Evolutionary conservation across 2,113 vertebrate genomes (phyloP), one percentile per base, ranked within the genome.

Genomic region (Platysteira castanea): DNA sequence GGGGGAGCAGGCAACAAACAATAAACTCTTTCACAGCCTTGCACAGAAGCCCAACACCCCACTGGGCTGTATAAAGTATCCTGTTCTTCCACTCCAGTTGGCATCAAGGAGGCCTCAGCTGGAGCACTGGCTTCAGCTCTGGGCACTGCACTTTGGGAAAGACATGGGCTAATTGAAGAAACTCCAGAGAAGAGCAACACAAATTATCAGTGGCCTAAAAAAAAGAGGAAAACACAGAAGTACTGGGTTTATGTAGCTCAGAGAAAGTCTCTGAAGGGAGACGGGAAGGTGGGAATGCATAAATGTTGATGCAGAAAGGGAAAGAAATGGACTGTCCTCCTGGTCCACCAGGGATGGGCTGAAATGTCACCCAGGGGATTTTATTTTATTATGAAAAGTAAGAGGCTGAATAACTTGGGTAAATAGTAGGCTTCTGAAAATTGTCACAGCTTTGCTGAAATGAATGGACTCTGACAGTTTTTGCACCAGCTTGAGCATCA

Each of bases 41-140:
- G 2, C 56, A 92, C 27, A 35, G 80, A 91, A 90, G 64, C 86
- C 9, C 0, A 80, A 23, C 73, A 93, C 80, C 76, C 80, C 84
- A 87, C 42, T 93, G 86, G 60, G 80, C 47, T 91, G 44, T 52
- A 31, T 67, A 87, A 78, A 89, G 93, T 68, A 80, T 73, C 39
- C 14, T 89, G 76, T 75, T 84, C 89, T 97, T 96, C 96, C 95
- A 96, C 94, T 92, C 94, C 61, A 95, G 86, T 90, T 95, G 96
- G 91, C 94, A 94, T 89, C 93, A 95, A 93, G 94, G 84, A 93
- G 76, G 80, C 56, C 95, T 95, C 96, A 97, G 96, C 96, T 97
- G 96, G 95, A 95, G 86, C 68, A 78, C 27, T 84, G 89, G 64
- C 95, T 93, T 63, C 95, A 81, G 94, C 95, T 97, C 80, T 92